A percentile compares a stretch with the other conserved stretches of the same genome.
phyloP scores from a whole-genome alignment of 2,797 vertebrate species.

The Gymnodraco acuticeps region DNA sequence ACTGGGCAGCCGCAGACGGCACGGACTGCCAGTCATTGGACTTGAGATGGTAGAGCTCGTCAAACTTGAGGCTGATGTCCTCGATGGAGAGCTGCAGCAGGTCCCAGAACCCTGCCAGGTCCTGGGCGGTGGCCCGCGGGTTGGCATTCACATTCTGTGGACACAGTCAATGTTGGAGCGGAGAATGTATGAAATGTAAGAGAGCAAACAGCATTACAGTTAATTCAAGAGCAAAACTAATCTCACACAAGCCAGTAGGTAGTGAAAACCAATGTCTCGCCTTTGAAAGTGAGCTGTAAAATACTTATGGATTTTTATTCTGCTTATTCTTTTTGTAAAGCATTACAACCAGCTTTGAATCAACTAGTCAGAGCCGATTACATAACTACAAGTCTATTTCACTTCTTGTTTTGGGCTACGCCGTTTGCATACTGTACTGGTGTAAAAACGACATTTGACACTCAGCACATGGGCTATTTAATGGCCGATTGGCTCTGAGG shows the following conservation, averaged over 20 bases:
- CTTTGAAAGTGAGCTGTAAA: background rate
- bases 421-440: background rate
- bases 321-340: background rate
- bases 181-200: background rate
- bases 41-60: conserved; percentile 99
- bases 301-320: background rate
- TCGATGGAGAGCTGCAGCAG: conserved; percentile 98
- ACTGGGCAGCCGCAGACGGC: conserved; percentile 71
- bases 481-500: background rate
- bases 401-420: conserved; percentile 1
- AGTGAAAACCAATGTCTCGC: background rate
- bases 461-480: background rate
- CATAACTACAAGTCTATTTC: background rate
- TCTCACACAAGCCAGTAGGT: background rate
- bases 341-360: conserved; percentile 1
- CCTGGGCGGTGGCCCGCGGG: conserved; percentile 94
- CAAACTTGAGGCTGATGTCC: conserved; percentile 99
- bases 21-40: conserved; percentile 94
- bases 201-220: background rate
- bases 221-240: background rate
- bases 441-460: background rate
- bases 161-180: background rate
- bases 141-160: conserved; percentile 93
- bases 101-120: conserved; percentile 99
- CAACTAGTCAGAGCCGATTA: background rate